phyloP scores from a whole-genome alignment of 1,140 invertebrate genomes.

The Dendrolimus punctatus region DNA sequence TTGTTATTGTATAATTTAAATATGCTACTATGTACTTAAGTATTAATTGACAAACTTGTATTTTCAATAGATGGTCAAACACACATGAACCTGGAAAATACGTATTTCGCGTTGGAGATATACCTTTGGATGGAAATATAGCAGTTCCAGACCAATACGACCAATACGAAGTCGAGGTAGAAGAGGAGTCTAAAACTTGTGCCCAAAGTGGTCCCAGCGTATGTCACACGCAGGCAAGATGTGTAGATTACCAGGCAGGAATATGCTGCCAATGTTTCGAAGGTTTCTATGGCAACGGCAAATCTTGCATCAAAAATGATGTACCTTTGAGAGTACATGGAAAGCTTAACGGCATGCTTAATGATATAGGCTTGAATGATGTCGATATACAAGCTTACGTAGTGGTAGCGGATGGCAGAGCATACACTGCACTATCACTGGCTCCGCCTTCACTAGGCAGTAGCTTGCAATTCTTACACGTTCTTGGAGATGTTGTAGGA shows the following conservation, averaged over 20 bases:
- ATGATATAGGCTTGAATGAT: constrained; percentile 80
- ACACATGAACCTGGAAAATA: constrained; percentile 86
- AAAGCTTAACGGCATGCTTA: constrained; percentile 85
- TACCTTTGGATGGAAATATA: constrained; percentile 75
- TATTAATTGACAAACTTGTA: not conserved
- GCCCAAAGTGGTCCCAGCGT: constrained; percentile 73
- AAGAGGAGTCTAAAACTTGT: constrained; percentile 68
- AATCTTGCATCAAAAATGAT: constrained; percentile 87
- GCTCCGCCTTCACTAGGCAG: constrained; percentile 81
- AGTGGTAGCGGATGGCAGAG: constrained; percentile 88
- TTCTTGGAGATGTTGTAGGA: constrained; percentile 86
- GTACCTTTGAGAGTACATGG: constrained; percentile 89
- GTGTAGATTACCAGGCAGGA: constrained; percentile 85
- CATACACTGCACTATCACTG: constrained; percentile 92
- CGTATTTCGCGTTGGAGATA: constrained; percentile 85
- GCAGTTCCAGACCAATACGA: constrained; percentile 76
- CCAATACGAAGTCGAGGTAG: constrained; percentile 53
- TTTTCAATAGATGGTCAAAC: constrained; percentile 84
- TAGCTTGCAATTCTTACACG: constrained; percentile 84
- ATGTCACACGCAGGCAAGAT: constrained; percentile 88
- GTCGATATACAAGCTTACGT: constrained; percentile 95
- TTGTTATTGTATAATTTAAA: no score
- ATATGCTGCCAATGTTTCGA: constrained; percentile 91
- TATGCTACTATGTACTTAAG: no score
- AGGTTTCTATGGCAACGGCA: constrained; percentile 92